phyloP scores from a whole-genome alignment of 1,140 invertebrate species.

The Copidosoma floridanum region DNA sequence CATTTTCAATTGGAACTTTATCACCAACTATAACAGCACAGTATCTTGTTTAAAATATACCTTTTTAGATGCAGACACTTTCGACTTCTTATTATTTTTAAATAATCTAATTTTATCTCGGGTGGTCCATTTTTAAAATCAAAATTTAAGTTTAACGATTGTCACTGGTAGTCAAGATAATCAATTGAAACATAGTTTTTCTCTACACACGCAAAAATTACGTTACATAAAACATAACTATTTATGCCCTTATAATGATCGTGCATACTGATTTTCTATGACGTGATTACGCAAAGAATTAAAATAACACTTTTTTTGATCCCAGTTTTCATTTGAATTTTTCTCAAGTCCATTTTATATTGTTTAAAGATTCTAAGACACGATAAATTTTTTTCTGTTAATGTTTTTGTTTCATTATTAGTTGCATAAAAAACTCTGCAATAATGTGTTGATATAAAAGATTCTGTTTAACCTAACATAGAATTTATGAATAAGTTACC shows the following conservation, averaged over 20 bases:
- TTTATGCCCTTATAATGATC: slow-evolving; percentile 17
- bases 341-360: slow-evolving; percentile 14
- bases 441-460: slow-evolving; percentile 17
- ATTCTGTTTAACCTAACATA: slow-evolving; percentile 19
- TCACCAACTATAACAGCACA: slow-evolving; percentile 33
- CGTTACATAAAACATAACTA: background rate
- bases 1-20: slow-evolving; percentile 26
- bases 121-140: background rate
- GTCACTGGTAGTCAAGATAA: background rate
- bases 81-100: slow-evolving; percentile 25
- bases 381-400: slow-evolving; percentile 4
- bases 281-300: slow-evolving; percentile 13
- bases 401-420: background rate
- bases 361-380: background rate
- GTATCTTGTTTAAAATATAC: too few relatives aligned
- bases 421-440: slow-evolving; percentile 24
- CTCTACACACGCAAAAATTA: background rate
- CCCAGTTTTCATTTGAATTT: slow-evolving; percentile 1
- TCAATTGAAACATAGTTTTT: background rate
- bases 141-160: slow-evolving; percentile 4
- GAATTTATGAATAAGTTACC: slow-evolving; percentile 26
- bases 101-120: background rate
- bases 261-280: slow-evolving; percentile 21
- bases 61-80: slow-evolving; percentile 29
- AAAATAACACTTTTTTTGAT: slow-evolving; percentile 11